Base-by-base conservation (phyloP, 2,797 vertebrate species). In the Alosa sapidissima region DNA sequence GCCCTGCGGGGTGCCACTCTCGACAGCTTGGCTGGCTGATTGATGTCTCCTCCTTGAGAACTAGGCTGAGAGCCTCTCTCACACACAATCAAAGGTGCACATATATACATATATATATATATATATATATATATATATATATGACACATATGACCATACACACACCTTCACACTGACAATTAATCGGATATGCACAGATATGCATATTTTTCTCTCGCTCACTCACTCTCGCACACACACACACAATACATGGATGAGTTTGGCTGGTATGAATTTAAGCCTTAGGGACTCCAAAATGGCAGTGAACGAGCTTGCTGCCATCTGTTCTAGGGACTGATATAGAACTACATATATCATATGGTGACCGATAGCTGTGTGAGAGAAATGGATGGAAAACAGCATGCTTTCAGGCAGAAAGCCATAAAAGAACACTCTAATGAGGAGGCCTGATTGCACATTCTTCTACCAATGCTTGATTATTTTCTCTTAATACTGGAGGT, bases 251-350 rank as follows among this genome's bases (percentile, higher is more conserved):
- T 49, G 51, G 65, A 82, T 3, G 24, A 48, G 48, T 45, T 82
- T 85, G 86, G 86, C 89, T 28, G 51, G 19, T 68, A 86, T 83
- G 84, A 86, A 88, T 65, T 88, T 68, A 28, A 86, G 54, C 86
- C 85, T 75, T 72, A 58, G n/a, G 86, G 85, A 88, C 68, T 81
- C 82, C 5, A 81, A 62, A 81, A 89, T 72, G 85, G 85, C 87
- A 87, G 19, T 28, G 82, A 84, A 75, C 86, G 85, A 85, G 82
- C 84, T 88, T 49, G 2, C 65, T 52, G 82, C 90, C 91, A 91
- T 91, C 91, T 90, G 90, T 87, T 89, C 82, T 58, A 19, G 83
- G 85, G 84, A 85, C 88, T 82, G 84, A 91, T 91, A 87, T 82
- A 90, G 90, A 89, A 47, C 45, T 78, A 78, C n/a, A 78, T 41